Evolutionary conservation across 2,113 vertebrate genomes (phyloP).

Genomic region (Cettia cetti): DNA sequence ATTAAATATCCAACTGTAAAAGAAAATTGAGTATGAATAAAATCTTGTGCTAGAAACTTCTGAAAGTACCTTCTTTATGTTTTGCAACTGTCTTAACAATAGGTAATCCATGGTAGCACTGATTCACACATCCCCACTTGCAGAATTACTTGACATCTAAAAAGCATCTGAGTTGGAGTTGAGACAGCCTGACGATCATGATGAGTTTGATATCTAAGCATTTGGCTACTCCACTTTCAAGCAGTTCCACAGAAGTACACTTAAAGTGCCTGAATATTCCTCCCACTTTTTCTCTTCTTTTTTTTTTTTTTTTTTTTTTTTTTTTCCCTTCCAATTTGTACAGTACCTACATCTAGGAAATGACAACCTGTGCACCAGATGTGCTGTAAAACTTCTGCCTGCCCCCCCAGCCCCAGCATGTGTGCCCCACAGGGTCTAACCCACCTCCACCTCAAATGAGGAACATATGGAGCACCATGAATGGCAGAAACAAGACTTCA

Average conservation of each 20-base stretch:
- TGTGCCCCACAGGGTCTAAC: not conserved
- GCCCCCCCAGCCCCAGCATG: slow-evolving; percentile 9
- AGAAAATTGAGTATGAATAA: not conserved
- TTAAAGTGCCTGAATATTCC: slow-evolving; percentile 24
- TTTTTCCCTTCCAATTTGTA: not conserved
- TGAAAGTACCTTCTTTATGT: not conserved
- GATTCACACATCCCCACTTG: slow-evolving; percentile 17
- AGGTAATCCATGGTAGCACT: slow-evolving; percentile 17
- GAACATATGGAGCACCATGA: slow-evolving; percentile 48
- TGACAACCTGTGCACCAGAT: slow-evolving; percentile 38
- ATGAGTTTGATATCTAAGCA: not conserved
- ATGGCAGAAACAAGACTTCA: not conserved
- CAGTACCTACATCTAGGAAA: not conserved
- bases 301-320: too few species aligned
- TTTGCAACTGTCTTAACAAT: slow-evolving; percentile 20
- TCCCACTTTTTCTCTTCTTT: not conserved
- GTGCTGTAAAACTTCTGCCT: slow-evolving; percentile 7
- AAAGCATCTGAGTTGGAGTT: slow-evolving; percentile 16
- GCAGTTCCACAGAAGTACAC: not conserved
- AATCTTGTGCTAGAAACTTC: not conserved
- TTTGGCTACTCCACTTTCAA: slow-evolving; percentile 18
- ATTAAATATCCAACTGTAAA: not conserved
- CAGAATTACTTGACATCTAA: slow-evolving; percentile 43
- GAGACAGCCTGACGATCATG: slow-evolving; percentile 3
- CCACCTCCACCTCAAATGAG: slow-evolving; percentile 47